These are phyloP conservation scores for Apamea anceps DNA, from an alignment of 2,888 invertebrate species.

Conservation along the genomic window DNA sequence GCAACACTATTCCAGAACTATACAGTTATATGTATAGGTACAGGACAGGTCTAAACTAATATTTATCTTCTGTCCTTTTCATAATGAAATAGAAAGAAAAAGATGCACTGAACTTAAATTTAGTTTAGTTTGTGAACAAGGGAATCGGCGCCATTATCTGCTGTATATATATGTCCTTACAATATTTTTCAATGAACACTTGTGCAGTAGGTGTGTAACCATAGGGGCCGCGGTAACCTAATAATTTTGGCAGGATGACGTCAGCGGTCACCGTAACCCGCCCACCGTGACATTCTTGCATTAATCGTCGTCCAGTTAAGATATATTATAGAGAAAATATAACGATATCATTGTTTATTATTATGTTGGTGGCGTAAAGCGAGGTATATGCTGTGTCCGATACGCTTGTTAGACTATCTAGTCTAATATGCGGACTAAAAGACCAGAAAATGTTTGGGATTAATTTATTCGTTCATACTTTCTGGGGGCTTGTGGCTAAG, in stretches of 20 bases:
- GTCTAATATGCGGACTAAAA: not conserved
- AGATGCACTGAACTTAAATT: too few relatives aligned
- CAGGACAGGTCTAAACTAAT: too few relatives aligned
- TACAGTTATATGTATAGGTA: not conserved
- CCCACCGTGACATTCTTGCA: constrained; percentile 67
- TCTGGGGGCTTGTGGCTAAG: too few relatives aligned
- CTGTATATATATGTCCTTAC: not conserved
- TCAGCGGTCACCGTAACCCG: constrained; percentile 60
- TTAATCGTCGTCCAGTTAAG: constrained; percentile 34
- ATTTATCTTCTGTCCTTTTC: too few relatives aligned
- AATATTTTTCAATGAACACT: constrained; percentile 17
- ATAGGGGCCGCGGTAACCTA: constrained; percentile 57
- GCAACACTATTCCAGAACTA: not conserved
- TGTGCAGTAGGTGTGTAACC: constrained; percentile 16
- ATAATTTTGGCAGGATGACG: constrained; percentile 62
- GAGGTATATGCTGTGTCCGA: not conserved
- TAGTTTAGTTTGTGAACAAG: too few relatives aligned
- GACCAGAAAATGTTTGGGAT: constrained; percentile 4
- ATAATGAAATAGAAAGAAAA: too few relatives aligned
- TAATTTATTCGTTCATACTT: not conserved
- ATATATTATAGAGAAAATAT: constrained; percentile 33
- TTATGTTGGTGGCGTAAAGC: not conserved
- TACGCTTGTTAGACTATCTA: not conserved
- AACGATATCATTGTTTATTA: constrained; percentile 16
- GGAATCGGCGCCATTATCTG: not conserved